A percentile compares a stretch with the other conserved stretches of the same genome.
These are phyloP conservation scores for Onychostruthus taczanowskii DNA, from an alignment of 2,113 vertebrate species.

Conservation along the genomic window DNA sequence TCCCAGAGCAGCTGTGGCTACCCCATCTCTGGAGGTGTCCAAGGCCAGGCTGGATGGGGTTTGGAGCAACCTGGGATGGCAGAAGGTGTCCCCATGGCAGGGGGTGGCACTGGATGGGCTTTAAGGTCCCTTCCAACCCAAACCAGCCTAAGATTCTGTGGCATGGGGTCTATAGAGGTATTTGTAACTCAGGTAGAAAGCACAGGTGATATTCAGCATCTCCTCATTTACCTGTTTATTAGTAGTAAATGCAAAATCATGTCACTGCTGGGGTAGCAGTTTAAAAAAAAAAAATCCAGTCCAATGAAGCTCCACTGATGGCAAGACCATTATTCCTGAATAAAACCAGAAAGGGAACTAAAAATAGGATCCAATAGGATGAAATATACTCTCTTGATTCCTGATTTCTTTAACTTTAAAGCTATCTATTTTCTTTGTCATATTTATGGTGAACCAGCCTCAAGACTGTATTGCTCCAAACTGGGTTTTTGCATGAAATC, in stretches of 20 bases:
- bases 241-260: not conserved
- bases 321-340: not conserved
- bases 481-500: not conserved
- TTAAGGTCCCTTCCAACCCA: not conserved
- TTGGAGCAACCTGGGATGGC: not conserved
- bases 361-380: not conserved
- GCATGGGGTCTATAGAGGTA: not conserved
- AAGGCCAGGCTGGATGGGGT: not conserved
- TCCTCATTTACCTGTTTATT: not conserved
- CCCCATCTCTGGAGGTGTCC: not conserved
- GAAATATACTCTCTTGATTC: not conserved
- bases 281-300: not conserved
- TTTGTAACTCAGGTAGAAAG: not conserved
- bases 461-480: not conserved
- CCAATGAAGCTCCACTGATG: rapidly evolving
- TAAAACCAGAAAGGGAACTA: not conserved
- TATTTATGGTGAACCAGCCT: not conserved
- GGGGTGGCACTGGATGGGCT: not conserved
- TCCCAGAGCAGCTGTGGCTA: not conserved
- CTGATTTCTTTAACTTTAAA: not conserved
- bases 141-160: not conserved
- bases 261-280: not conserved
- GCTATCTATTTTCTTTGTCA: not conserved
- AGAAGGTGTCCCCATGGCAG: not conserved
- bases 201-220: not conserved